Evolutionary conservation across 2,113 vertebrate species (phyloP).

Genomic region (Macaca mulatta): DNA sequence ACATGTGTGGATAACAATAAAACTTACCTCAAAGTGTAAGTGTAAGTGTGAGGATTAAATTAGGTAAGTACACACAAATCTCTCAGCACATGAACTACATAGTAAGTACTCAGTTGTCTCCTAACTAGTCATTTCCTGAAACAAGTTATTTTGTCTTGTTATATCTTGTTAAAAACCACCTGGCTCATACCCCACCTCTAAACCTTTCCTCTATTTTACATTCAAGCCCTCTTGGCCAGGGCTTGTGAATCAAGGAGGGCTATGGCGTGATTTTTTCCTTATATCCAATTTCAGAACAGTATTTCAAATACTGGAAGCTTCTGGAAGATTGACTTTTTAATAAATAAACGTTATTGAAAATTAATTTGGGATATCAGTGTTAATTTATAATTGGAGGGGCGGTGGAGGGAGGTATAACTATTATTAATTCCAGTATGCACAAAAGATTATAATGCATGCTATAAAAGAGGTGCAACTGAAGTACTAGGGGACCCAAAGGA

Average conservation of each 20-base stretch:
- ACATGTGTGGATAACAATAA: neutral
- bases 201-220: conserved; percentile 16
- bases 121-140: neutral
- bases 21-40: neutral
- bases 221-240: neutral
- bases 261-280: neutral
- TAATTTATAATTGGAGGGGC: neutral
- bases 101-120: neutral
- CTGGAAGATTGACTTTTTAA: neutral
- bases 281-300: neutral
- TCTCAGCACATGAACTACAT: neutral
- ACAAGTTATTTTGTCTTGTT: neutral
- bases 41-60: neutral
- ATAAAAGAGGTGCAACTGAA: neutral
- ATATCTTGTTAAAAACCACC: neutral
- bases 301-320: conserved; percentile 21
- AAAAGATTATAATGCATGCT: neutral
- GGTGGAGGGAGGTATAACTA: neutral
- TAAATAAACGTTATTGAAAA: neutral
- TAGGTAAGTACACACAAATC: neutral
- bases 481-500: neutral
- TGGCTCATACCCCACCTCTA: neutral
- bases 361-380: neutral
- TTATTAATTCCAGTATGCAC: neutral
- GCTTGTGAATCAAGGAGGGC: neutral